Conservation (phyloP, 2,888 invertebrate species). For the Leptothorax acervorum region DNA sequence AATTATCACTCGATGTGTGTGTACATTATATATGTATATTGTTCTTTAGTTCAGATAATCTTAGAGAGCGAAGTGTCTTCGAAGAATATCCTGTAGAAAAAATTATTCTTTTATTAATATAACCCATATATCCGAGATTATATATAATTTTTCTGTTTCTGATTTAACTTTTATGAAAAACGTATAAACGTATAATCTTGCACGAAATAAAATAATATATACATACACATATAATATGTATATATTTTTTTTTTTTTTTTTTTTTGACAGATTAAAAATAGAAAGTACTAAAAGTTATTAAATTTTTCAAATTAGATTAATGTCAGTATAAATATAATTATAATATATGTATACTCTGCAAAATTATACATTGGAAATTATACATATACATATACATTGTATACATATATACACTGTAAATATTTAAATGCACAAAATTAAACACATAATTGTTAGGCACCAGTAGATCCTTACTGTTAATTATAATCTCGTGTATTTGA, state of each 20-base stretch:
- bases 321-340: no score
- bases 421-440: background rate
- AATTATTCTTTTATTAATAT: conserved; percentile 8
- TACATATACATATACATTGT: no score
- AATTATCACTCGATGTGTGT: conserved; percentile 25
- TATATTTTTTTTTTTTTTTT: background rate
- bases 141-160: background rate
- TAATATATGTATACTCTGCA: no score
- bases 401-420: background rate
- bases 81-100: background rate
- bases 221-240: no score
- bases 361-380: background rate
- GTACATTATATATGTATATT: conserved; percentile 17
- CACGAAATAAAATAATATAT: background rate
- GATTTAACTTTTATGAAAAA: background rate
- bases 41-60: background rate
- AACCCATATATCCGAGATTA: background rate
- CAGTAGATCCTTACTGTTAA: background rate
- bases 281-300: no score
- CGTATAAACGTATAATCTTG: background rate
- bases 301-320: no score
- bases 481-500: background rate
- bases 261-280: background rate
- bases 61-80: background rate
- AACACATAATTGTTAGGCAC: background rate